Percentiles rank a stretch among this genome's conserved stretches.
These are phyloP conservation scores for Mohoua ochrocephala DNA, from an alignment of 2,113 vertebrate genomes.

Conservation along the genomic window DNA sequence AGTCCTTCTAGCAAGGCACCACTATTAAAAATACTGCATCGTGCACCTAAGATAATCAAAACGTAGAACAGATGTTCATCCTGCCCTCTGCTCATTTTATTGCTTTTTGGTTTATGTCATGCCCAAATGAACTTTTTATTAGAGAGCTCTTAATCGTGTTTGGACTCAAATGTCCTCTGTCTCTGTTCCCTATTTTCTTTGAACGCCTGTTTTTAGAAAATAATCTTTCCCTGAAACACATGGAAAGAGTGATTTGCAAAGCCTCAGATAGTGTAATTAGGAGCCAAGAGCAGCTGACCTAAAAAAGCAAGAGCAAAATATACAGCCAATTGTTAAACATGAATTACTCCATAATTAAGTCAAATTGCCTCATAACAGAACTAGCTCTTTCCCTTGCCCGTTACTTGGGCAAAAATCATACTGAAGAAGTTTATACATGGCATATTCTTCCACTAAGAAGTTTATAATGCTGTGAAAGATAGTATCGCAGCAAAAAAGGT, in stretches of 20 bases:
- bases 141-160: not conserved
- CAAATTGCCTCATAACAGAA: not conserved
- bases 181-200: slow-evolving; percentile 19
- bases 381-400: not conserved
- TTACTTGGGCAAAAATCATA: not conserved
- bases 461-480: not conserved
- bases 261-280: not conserved
- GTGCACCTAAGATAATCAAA: not conserved
- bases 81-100: not conserved
- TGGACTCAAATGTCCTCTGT: not conserved
- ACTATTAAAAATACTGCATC: not conserved
- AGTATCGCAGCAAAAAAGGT: not conserved
- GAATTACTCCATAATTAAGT: not conserved
- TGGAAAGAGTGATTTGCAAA: slow-evolving; percentile 16
- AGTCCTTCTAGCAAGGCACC: not conserved
- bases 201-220: not conserved
- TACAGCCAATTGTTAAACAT: not conserved
- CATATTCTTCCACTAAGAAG: not conserved
- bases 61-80: not conserved
- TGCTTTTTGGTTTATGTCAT: slow-evolving; percentile 19
- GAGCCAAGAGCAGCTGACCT: not conserved
- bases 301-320: not conserved
- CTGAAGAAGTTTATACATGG: not conserved
- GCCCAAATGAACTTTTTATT: slow-evolving; percentile 24
- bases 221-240: not conserved